Evolutionary conservation across 2,113 vertebrate genomes (phyloP), one percentile per base, ranked within the genome.

Genomic region (Urocolius indicus): DNA sequence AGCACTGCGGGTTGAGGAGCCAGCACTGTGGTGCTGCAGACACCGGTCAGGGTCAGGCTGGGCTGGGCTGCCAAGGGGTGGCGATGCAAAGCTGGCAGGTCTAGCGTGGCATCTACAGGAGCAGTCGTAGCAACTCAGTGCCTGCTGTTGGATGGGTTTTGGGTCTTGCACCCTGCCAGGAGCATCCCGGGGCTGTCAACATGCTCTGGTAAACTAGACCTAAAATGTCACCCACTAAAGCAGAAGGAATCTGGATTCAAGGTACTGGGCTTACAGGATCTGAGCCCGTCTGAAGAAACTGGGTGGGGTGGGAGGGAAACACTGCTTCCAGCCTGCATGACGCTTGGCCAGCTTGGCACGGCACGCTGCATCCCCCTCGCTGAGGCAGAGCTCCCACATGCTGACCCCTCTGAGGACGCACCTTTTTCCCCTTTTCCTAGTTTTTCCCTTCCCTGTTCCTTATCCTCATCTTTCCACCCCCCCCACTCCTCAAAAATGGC

Each of bases 361-460:
- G 82, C 77, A 73, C 51, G 26, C 76, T 49, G 69, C n/a, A 9
- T 67, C 38, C 72, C 90, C 90, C 69, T 46, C 0, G 73, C 89
- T 83, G 54, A 72, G 66, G 66, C 95, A 79, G 82, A 95, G 73
- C 75, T 74, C 90, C 92, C 6, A 4, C 13, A 77, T 15, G 41
- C 95, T 92, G 71, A 77, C 26, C 88, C 90, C 94, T 5, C 30
- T 71, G 59, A 84, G 55, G 72, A 79, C 0, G 12, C 90, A 85
- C 61, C 91, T 83, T 94, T 61, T 96, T 41, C 49, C 93, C 96
- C 96, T 82, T 98, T 94, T 97, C 98, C 98, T 94, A 93, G 79
- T 95, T 98, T 97, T 98, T 98, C 98, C 98, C 91, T 95, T 90
- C 97, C 97, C 87, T 96, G 84, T 91, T 96, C 95, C 98, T 98